These are phyloP conservation scores for Myrmecobius fasciatus DNA, from an alignment of 2,113 vertebrate species.

Conservation along the genomic window DNA sequence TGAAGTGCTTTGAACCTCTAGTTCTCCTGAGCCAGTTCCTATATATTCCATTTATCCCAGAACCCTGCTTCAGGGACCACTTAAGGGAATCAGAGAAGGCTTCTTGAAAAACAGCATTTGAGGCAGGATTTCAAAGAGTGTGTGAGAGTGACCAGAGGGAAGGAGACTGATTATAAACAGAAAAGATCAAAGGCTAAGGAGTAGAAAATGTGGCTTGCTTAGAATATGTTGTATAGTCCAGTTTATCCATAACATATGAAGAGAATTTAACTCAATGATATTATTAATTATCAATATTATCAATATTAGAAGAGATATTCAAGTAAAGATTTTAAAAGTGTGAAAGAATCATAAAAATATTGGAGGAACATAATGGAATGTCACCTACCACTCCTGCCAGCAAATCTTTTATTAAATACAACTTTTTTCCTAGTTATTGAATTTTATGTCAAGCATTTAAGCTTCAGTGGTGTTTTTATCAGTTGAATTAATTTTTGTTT, in stretches of 20 bases:
- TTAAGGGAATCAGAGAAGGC: background rate
- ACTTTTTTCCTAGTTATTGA: constrained; percentile 23
- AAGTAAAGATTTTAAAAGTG: constrained; percentile 26
- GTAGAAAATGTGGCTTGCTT: background rate
- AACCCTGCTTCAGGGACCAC: background rate
- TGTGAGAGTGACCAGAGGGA: background rate
- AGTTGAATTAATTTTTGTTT: constrained; percentile 57
- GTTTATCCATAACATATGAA: background rate
- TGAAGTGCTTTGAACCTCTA: background rate
- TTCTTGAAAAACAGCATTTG: background rate
- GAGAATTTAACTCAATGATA: background rate
- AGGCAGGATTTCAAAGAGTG: background rate
- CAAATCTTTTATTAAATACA: constrained; percentile 49
- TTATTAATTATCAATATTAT: too few species aligned
- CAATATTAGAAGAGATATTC: constrained; percentile 28
- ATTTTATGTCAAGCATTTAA: constrained; percentile 60
- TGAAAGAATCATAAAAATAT: background rate
- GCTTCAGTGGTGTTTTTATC: constrained; percentile 62
- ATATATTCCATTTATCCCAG: background rate
- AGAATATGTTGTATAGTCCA: background rate
- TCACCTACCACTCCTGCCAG: background rate
- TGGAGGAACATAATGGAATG: background rate
- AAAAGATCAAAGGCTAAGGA: background rate
- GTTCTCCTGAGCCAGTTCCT: background rate
- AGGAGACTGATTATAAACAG: background rate